Evolutionary conservation across 2,888 invertebrate species (phyloP).

Genomic region (Prosapia bicincta): DNA sequence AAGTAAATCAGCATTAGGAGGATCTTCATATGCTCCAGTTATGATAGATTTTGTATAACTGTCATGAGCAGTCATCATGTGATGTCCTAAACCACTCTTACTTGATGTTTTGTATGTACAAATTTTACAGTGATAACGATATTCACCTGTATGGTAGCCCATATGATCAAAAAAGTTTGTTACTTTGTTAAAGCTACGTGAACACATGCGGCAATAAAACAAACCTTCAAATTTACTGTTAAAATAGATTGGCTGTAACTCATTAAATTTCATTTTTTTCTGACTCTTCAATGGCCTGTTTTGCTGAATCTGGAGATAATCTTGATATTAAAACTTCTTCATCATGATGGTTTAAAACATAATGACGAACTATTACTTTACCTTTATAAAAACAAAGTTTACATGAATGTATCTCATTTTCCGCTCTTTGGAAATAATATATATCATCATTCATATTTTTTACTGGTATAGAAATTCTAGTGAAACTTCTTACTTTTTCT

Average conservation of each 20-base stretch:
- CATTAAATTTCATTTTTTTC: constrained; percentile 27
- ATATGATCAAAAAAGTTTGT: constrained; percentile 68
- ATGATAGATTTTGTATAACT: background rate
- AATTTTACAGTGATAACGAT: constrained; percentile 59
- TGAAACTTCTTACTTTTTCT: too few species aligned
- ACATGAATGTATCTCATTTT: constrained; percentile 47
- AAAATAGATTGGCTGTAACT: background rate
- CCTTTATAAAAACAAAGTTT: constrained; percentile 59
- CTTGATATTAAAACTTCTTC: constrained; percentile 64
- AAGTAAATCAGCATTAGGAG: background rate
- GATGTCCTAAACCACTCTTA: constrained; percentile 36
- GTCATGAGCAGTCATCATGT: constrained; percentile 43
- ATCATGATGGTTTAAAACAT: constrained; percentile 59
- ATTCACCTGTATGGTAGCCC: constrained; percentile 75
- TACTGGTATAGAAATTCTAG: too few species aligned
- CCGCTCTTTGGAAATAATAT: constrained; percentile 19
- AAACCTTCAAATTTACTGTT: background rate
- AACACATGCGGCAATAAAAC: constrained; percentile 23
- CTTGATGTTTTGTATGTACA: constrained; percentile 48
- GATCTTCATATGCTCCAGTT: background rate
- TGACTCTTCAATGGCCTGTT: constrained; percentile 55
- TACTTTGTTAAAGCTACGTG: background rate
- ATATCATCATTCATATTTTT: constrained; percentile 11
- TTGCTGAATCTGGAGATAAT: constrained; percentile 52
- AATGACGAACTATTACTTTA: constrained; percentile 62